These are phyloP conservation scores for Tenualosa ilisha DNA, from an alignment of 2,797 vertebrate genomes.

Conservation along the genomic window DNA sequence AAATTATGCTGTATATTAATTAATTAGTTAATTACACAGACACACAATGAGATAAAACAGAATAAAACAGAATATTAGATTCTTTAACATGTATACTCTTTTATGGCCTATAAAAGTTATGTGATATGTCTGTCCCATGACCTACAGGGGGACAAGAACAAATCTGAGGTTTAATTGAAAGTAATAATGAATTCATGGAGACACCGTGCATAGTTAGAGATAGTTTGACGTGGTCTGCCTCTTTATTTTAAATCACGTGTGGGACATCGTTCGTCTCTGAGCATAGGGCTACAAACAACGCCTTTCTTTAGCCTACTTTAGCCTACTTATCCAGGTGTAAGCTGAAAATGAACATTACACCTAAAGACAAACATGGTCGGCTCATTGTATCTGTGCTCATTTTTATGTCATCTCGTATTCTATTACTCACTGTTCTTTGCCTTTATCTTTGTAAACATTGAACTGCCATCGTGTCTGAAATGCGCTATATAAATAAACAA, in stretches of 20 bases:
- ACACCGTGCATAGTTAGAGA: neutral
- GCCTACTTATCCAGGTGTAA: neutral
- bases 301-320: neutral
- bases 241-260: neutral
- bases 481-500: no score
- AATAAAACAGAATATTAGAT: neutral
- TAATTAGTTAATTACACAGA: neutral
- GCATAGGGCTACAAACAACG: neutral
- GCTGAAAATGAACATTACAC: neutral
- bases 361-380: neutral
- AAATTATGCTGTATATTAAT: no score
- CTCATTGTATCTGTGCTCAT: neutral
- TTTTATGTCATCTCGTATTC: no score
- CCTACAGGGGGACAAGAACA: neutral
- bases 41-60: neutral
- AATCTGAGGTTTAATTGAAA: neutral
- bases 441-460: no score
- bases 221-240: neutral
- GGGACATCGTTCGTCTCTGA: neutral
- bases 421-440: no score
- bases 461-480: no score
- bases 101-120: no score
- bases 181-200: neutral
- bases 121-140: neutral
- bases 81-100: no score